Evolutionary conservation across 2,797 vertebrate genomes (phyloP), one percentile per base, ranked within the genome.

Genomic region (Gymnoscopelus microlampas): DNA sequence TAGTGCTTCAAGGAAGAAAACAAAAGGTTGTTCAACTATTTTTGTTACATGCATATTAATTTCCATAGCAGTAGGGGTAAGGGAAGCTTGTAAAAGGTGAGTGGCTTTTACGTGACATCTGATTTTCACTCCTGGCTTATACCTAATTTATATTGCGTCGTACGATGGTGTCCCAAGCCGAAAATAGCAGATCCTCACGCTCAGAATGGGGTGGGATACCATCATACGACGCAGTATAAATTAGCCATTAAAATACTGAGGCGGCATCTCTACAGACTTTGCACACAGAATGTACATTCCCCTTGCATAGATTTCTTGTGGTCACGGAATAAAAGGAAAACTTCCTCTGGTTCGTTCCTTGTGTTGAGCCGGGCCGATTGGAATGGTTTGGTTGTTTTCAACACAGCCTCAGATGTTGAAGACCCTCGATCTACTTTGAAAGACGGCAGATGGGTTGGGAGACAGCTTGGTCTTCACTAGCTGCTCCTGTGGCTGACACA

Each of bases 361-460:
- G 39, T 73, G 76, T 65, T 49, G 64, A 74, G 69, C 53, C 23
- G 14, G 39, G 60, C 68, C 29, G 71, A 70, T 74, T 71, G 80
- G 79, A 82, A 76, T 57, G 73, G 66, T 68, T 61, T 62, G 2
- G 19, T 73, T 66, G 32, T n/a, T 2, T 26, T 53, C 49, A 58
- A 71, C 0, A 58, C 39, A 3, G 73, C 8, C 39, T 98, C 94
- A 97, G 89, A 96, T 93, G 15, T 96, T 94, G 91, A 97, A 96
- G 86, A 96, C 95, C 84, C 92, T 92, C 2, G 94, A 92, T 0
- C 96, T 93, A 0, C 95, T 94, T 88, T 98, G 96, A 90, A 98
- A 98, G 85, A 98, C 93, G 0, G 97, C 97, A 19, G 97, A 98
- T 55, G 97, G 94, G 72, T 98, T 98, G 2, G 95, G 95, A 2